A percentile compares a stretch with the other conserved stretches of the same genome.
These are phyloP conservation scores for Omphaloscelis lunosa DNA, from an alignment of 2,888 invertebrate species.

Conservation along the genomic window DNA sequence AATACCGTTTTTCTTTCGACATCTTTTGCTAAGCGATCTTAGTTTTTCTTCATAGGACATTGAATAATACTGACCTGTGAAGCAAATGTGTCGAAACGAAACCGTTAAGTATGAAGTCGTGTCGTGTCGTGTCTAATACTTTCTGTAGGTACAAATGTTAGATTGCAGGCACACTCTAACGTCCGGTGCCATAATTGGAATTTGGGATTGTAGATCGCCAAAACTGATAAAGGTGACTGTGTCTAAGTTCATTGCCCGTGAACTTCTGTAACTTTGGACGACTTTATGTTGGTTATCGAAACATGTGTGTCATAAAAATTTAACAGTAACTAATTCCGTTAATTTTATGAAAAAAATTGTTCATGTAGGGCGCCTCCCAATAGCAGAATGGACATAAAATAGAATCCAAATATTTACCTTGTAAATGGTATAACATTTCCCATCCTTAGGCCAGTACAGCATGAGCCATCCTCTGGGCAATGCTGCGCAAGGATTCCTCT, in stretches of 20 bases:
- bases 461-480: slow-evolving; percentile 96
- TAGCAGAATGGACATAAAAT: too few species aligned
- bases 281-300: neutral
- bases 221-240: slow-evolving; percentile 10
- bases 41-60: slow-evolving; percentile 6
- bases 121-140: slow-evolving; percentile 14
- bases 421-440: slow-evolving; percentile 96
- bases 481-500: slow-evolving; percentile 95
- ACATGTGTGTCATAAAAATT: too few species aligned
- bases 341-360: too few species aligned
- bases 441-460: slow-evolving; percentile 95
- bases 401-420: slow-evolving; percentile 83
- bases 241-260: slow-evolving; percentile 26
- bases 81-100: slow-evolving; percentile 23
- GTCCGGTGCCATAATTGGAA: slow-evolving; percentile 4
- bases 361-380: too few species aligned
- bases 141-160: slow-evolving; percentile 17
- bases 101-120: slow-evolving; percentile 32
- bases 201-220: slow-evolving; percentile 10
- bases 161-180: slow-evolving; percentile 19
- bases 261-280: neutral
- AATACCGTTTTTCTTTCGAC: slow-evolving; percentile 49
- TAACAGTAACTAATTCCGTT: too few species aligned
- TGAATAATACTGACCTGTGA: slow-evolving; percentile 4
- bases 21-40: slow-evolving; percentile 20